Percentiles rank a stretch among this genome's conserved stretches.
Evolutionary conservation across 2,888 invertebrate species (phyloP).

Genomic region (Teleiodes luculella): DNA sequence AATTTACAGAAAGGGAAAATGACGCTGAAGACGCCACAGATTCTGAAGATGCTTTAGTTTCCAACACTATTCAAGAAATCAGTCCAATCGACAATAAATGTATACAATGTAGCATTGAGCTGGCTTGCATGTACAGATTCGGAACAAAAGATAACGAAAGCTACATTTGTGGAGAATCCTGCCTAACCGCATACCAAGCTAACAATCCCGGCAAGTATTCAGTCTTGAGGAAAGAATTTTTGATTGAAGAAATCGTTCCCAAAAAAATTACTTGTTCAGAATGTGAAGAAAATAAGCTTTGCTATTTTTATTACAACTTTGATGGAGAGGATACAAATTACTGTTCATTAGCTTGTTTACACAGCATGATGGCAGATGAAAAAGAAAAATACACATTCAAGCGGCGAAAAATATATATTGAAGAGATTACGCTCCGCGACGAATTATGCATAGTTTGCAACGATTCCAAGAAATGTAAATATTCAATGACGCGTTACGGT

Average conservation of each 20-base stretch:
- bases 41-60: slow-evolving; percentile 45
- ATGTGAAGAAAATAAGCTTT: slow-evolving; percentile 63
- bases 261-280: slow-evolving; percentile 53
- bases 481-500: slow-evolving; percentile 71
- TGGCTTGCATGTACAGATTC: slow-evolving; percentile 53
- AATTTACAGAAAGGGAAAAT: slow-evolving; percentile 69
- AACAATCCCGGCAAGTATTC: slow-evolving; percentile 51
- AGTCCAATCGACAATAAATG: slow-evolving; percentile 57
- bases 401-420: slow-evolving; percentile 71
- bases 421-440: slow-evolving; percentile 47
- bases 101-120: slow-evolving; percentile 58
- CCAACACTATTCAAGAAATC: slow-evolving; percentile 62
- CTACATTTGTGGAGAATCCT: slow-evolving; percentile 70
- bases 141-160: slow-evolving; percentile 44
- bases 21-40: slow-evolving; percentile 68
- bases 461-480: slow-evolving; percentile 67
- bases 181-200: slow-evolving; percentile 64
- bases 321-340: slow-evolving; percentile 71
- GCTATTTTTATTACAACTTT: slow-evolving; percentile 68
- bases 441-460: slow-evolving; percentile 71
- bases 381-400: slow-evolving; percentile 76
- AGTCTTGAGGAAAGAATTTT: slow-evolving; percentile 54
- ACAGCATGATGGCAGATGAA: slow-evolving; percentile 74
- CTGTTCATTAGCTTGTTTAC: slow-evolving; percentile 75
- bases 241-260: slow-evolving; percentile 61